Evolutionary conservation across 2,797 vertebrate species (phyloP).

Genomic region (Lindbergichthys nudifrons): DNA sequence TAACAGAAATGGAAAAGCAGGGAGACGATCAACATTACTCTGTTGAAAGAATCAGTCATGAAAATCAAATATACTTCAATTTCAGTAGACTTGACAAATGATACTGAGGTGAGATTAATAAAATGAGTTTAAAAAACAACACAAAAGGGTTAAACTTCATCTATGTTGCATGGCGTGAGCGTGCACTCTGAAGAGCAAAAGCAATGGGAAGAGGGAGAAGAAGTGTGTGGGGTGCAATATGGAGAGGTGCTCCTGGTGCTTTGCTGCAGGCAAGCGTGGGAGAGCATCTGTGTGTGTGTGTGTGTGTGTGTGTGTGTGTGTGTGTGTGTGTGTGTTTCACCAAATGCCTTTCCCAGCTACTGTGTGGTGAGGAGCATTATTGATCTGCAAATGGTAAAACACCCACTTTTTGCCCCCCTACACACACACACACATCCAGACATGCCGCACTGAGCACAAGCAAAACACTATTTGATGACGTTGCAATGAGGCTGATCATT

Average conservation of each 20-base stretch:
- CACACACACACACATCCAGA: constrained; percentile 22
- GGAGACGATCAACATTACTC: background rate
- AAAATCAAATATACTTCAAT: constrained; percentile 4
- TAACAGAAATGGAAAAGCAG: background rate
- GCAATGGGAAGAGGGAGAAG: constrained; percentile 43
- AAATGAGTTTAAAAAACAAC: background rate
- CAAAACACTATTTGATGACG: constrained; percentile 26
- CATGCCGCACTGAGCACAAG: constrained; percentile 15
- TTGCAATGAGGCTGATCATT: constrained; percentile 23
- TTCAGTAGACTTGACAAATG: background rate
- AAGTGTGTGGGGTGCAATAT: constrained; percentile 57
- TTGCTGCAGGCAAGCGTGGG: constrained; percentile 67
- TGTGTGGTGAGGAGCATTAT: constrained; percentile 62
- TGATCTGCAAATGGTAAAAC: constrained; percentile 62
- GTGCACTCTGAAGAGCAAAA: constrained; percentile 28
- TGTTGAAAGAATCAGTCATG: background rate
- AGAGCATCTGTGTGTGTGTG: constrained; percentile 47
- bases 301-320: constrained; percentile 32
- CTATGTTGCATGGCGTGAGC: background rate
- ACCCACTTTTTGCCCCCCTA: constrained; percentile 40
- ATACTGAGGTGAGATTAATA: background rate
- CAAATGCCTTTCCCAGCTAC: constrained; percentile 53
- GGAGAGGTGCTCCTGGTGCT: constrained; percentile 68
- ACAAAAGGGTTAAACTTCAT: background rate
- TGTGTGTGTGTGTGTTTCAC: constrained; percentile 38